phyloP scores from a whole-genome alignment of 2,888 invertebrate genomes.

The Athetis lepigone region DNA sequence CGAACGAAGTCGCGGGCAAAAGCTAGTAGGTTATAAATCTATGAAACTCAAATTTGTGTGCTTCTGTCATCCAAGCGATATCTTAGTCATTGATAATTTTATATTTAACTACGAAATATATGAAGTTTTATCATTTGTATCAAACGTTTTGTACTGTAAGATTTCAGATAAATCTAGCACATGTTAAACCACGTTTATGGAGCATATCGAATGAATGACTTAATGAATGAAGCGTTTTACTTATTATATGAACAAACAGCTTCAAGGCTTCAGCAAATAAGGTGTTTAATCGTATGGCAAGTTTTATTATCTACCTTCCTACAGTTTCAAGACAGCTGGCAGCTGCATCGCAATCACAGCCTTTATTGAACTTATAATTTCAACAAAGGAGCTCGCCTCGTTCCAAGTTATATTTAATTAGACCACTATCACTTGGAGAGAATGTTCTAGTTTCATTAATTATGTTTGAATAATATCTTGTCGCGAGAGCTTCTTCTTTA shows the following conservation, averaged over 20 bases:
- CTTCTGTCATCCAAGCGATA: too few species aligned
- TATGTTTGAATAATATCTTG: conserved; percentile 46
- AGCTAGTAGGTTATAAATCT: too few species aligned
- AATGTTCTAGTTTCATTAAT: conserved; percentile 43
- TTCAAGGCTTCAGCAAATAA: conserved; percentile 9
- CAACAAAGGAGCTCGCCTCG: conserved; percentile 47
- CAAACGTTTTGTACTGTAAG: neutral
- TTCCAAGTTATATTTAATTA: conserved; percentile 60
- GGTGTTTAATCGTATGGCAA: conserved; percentile 5
- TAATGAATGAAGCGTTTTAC: neutral
- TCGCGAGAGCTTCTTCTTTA: conserved; percentile 11
- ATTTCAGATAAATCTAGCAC: neutral
- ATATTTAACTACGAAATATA: too few species aligned
- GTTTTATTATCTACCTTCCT: conserved; percentile 29
- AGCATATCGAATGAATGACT: neutral
- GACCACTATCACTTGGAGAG: conserved; percentile 42
- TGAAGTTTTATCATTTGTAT: too few species aligned
- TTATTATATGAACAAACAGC: neutral
- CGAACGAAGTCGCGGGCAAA: too few species aligned
- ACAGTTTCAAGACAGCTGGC: conserved; percentile 41
- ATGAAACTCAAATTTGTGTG: too few species aligned
- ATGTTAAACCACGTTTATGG: too few species aligned
- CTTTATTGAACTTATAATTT: conserved; percentile 61
- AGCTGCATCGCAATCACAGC: conserved; percentile 52
- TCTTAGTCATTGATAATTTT: too few species aligned